phyloP scores from a whole-genome alignment of 2,113 vertebrate species.

The Tetrax tetrax region DNA sequence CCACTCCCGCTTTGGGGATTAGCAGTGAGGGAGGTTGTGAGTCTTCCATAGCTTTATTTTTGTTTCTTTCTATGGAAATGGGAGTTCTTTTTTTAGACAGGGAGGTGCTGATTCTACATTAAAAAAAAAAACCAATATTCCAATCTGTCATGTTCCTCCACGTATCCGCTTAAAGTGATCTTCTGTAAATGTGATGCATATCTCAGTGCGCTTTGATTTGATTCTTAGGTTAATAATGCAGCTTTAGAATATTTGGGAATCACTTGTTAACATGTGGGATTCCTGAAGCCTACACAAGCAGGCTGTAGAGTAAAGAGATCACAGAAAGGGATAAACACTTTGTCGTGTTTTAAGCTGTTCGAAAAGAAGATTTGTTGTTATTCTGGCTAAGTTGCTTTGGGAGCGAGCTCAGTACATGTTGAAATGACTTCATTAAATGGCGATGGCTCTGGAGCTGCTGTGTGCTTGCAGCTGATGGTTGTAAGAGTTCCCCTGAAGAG shows the following conservation, averaged over 20 bases:
- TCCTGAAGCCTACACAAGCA: background rate
- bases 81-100: background rate
- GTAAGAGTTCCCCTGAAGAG: background rate
- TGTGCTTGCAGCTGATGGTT: background rate
- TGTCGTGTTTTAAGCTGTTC: slow-evolving; percentile 31
- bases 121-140: background rate
- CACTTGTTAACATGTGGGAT: background rate
- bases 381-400: slow-evolving; percentile 41
- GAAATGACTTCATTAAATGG: background rate
- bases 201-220: background rate
- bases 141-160: background rate
- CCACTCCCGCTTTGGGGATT: background rate
- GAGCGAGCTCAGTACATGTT: background rate
- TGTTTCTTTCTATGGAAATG: background rate
- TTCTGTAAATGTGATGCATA: background rate
- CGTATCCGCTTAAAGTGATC: background rate
- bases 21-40: background rate
- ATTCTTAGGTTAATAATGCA: background rate
- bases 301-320: background rate
- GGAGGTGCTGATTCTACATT: background rate
- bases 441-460: background rate
- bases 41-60: background rate
- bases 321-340: slow-evolving; percentile 40
- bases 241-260: background rate
- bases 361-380: slow-evolving; percentile 55